phyloP scores from a whole-genome alignment of 2,888 invertebrate species.

The Pyrrhia umbra region DNA sequence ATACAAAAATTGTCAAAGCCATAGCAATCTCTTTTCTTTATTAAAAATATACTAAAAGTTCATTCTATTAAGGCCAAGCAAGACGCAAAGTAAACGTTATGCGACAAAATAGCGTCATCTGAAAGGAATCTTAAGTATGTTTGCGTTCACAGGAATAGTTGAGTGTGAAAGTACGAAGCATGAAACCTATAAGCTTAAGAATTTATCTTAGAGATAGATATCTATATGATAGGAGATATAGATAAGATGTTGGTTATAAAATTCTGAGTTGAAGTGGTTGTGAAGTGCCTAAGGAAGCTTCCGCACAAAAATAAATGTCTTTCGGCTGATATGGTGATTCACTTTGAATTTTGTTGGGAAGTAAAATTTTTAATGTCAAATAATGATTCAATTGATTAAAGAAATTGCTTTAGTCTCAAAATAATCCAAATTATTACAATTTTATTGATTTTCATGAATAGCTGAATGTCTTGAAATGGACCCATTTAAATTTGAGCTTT shows the following conservation, averaged over 20 bases:
- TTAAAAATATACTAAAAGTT: conserved; percentile 10
- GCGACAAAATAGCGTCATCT: conserved; percentile 34
- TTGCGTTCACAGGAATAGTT: conserved; percentile 20
- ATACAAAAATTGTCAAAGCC: neutral
- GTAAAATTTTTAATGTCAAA: too few relatives aligned
- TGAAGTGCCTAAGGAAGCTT: neutral
- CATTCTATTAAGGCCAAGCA: neutral
- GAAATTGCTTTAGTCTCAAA: too few relatives aligned
- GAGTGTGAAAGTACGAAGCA: conserved; percentile 32
- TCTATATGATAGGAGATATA: neutral
- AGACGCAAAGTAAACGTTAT: conserved; percentile 14
- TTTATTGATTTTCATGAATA: too few relatives aligned
- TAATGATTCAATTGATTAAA: too few relatives aligned
- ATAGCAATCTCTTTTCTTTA: neutral
- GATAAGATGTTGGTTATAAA: neutral
- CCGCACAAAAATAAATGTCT: too few relatives aligned
- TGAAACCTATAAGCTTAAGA: conserved; percentile 20
- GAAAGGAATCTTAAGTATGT: conserved; percentile 35
- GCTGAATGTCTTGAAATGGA: too few relatives aligned
- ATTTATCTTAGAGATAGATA: conserved; percentile 20
- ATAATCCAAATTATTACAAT: too few relatives aligned
- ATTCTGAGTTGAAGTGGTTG: neutral
- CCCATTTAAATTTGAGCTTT: too few relatives aligned
- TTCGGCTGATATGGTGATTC: too few relatives aligned
- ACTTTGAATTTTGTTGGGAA: too few relatives aligned